Evolutionary conservation across 1,140 invertebrate species (phyloP).

Genomic region (Lanistes nyassanus): DNA sequence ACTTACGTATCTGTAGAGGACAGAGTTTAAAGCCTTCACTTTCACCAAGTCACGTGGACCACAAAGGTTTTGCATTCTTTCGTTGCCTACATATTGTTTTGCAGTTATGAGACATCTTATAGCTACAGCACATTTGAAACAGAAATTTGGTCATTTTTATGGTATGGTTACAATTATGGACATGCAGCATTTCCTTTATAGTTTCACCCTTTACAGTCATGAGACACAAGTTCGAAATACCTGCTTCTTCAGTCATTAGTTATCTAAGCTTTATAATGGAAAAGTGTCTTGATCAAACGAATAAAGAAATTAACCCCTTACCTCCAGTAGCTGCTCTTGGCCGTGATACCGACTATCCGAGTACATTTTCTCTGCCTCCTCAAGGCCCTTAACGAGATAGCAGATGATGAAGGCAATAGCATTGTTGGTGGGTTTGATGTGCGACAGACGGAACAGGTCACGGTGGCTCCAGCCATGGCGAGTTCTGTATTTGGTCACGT

Average conservation of each 20-base stretch:
- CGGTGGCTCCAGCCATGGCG: conserved; percentile 77
- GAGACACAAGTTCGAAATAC: too few relatives aligned
- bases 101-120: too few relatives aligned
- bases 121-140: too few relatives aligned
- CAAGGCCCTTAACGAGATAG: conserved; percentile 56
- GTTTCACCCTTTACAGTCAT: too few relatives aligned
- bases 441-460: conserved; percentile 76
- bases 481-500: conserved; percentile 73
- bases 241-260: not conserved
- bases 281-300: too few relatives aligned
- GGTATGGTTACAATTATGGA: too few relatives aligned
- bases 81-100: too few relatives aligned
- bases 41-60: too few relatives aligned
- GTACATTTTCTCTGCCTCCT: conserved; percentile 62
- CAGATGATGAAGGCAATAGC: conserved; percentile 37
- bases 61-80: too few relatives aligned
- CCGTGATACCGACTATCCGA: conserved; percentile 54
- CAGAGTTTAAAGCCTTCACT: not conserved
- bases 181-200: too few relatives aligned
- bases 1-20: conserved; percentile 68
- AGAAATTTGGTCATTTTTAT: too few relatives aligned
- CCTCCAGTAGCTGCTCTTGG: conserved; percentile 5
- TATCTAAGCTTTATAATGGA: not conserved
- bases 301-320: not conserved
- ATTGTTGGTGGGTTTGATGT: conserved; percentile 67